Base-by-base conservation (phyloP, 2,113 vertebrate genomes). In the Zosterops hypoxanthus region DNA sequence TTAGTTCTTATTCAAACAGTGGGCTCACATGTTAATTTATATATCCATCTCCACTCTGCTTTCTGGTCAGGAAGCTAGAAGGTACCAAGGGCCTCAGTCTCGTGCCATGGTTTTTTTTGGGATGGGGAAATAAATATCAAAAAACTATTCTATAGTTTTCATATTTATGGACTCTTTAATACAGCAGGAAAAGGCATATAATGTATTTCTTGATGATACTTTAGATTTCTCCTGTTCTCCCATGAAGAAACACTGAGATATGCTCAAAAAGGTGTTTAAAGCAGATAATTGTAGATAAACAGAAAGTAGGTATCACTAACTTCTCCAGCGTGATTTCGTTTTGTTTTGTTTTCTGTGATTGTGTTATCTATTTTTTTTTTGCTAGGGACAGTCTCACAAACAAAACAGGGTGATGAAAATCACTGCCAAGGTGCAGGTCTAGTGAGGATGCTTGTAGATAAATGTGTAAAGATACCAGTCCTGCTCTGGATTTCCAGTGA, bases 251-350 rank as follows among this genome's bases (percentile, higher is more conserved):
- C 23, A 31, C 6, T 66, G 29, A 60, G 65, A 56, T 8, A 56
- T 8, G 1, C 29, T 29, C 36, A 60, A 41, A n/a, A 60, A 64
- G n/a, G 8, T 72, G 22, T 41, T 89, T 44, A 57, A 76, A 72
- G 53, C 20, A 64, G 16, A 2, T 79, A 14, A 19, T 36, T 22
- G 3, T 21, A n/a, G 20, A 19, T 53, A 3, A 75, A 17, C 31
- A 24, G 18, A 39, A 56, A 46, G 46, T 4, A 77, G 23, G 1
- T 49, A 19, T 17, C 0, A 2, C 11, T 66, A n/a, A 44, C 23
- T 78, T 72, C 24, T 59, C 47, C 59, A 46, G 0, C 0, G 2
- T 64, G 17, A n/a, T 33, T 63, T 46, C 0, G 5, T 68, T 90
- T 59, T 14, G 34, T 1, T 59, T 64, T 50, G 6, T 64, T 84